phyloP scores from a whole-genome alignment of 1,140 invertebrate genomes.

The Chrysoperla carnea region DNA sequence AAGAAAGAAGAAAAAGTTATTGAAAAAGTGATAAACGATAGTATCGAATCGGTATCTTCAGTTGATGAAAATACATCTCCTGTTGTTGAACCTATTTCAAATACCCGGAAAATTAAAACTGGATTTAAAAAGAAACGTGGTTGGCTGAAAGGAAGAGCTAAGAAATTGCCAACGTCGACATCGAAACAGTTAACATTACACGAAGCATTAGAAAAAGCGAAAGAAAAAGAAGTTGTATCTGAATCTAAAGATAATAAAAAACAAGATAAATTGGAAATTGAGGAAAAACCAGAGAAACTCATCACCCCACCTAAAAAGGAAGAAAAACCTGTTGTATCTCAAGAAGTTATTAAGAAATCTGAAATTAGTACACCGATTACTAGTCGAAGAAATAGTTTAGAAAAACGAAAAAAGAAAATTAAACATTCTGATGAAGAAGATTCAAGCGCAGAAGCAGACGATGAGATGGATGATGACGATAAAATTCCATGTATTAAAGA shows the following conservation, averaged over 20 bases:
- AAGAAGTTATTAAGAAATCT: conserved; percentile 15
- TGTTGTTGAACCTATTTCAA: conserved; percentile 7
- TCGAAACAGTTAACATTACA: conserved; percentile 11
- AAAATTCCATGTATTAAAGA: conserved; percentile 4
- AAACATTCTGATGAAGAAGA: conserved; percentile 30
- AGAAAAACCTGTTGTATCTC: conserved; percentile 7
- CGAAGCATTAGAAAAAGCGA: conserved; percentile 11
- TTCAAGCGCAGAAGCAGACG: conserved; percentile 38
- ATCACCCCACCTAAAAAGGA: not conserved
- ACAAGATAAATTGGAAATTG: not conserved
- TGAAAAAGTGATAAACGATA: conserved; percentile 2
- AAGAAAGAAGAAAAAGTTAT: conserved; percentile 4
- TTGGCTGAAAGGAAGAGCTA: conserved; percentile 18
- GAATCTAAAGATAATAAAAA: conserved; percentile 17
- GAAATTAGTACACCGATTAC: not conserved
- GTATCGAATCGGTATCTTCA: not conserved
- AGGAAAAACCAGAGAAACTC: conserved; percentile 1
- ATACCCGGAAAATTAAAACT: conserved; percentile 12
- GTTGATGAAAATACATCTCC: conserved; percentile 1
- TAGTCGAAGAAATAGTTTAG: conserved; percentile 17
- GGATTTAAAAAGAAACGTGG: conserved; percentile 19
- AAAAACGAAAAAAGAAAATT: conserved; percentile 20
- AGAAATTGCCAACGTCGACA: conserved; percentile 13
- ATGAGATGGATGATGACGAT: conserved; percentile 42
- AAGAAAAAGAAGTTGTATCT: conserved; percentile 6